phyloP scores from a whole-genome alignment of 1,140 invertebrate genomes.

The Kradibia gibbosae region DNA sequence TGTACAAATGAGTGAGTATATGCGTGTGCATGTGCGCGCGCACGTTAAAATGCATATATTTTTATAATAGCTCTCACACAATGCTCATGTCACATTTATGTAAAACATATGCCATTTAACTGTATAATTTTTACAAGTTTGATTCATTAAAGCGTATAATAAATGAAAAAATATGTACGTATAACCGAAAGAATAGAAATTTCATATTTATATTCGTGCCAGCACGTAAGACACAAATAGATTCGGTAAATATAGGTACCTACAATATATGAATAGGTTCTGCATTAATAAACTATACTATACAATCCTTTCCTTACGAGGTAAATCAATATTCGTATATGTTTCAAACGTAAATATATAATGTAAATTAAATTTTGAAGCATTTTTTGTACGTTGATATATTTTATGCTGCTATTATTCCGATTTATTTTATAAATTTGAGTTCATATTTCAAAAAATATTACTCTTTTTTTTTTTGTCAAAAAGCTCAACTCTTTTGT shows the following conservation, averaged over 20 bases:
- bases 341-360: conserved; percentile 36
- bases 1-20: conserved; percentile 1
- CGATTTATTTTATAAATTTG: background rate
- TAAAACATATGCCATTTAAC: conserved; percentile 34
- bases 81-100: conserved; percentile 27
- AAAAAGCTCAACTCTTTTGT: conserved; percentile 27
- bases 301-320: background rate
- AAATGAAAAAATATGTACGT: conserved; percentile 15
- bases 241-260: conserved; percentile 21
- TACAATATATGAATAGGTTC: conserved; percentile 37
- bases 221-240: conserved; percentile 42
- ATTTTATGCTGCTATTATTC: conserved; percentile 10
- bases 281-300: conserved; percentile 13
- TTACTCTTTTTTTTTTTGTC: conserved; percentile 17
- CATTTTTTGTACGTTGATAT: conserved; percentile 32
- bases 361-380: conserved; percentile 47
- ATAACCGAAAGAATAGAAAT: conserved; percentile 37
- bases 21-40: background rate
- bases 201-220: conserved; percentile 37
- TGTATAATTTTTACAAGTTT: conserved; percentile 7
- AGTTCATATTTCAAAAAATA: conserved; percentile 29
- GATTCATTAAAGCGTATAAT: conserved; percentile 21
- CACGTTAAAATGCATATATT: background rate
- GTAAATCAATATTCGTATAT: conserved; percentile 47
- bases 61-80: conserved; percentile 3